Base-by-base conservation (phyloP, 2,888 invertebrate genomes). In the Agrotis puta region DNA sequence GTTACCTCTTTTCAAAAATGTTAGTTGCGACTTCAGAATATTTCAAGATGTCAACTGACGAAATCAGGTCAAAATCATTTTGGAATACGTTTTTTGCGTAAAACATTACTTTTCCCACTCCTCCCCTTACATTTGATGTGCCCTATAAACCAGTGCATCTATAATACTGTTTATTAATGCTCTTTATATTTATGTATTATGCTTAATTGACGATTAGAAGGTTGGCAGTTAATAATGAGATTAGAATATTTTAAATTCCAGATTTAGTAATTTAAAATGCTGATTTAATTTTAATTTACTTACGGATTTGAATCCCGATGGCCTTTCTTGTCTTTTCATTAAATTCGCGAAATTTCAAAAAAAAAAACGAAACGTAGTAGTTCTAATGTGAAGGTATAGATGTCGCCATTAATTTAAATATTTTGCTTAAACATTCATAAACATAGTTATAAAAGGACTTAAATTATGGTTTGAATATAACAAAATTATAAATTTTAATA, bases 71-170 rank as follows among this genome's bases (percentile, higher is more conserved):
- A n/a, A n/a, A 53, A 53, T 53, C 51, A 24, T 53, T 53, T 24
- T 24, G 9, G 16, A 24, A 53, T 18, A 16, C 54, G n/a, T n/a
- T n/a, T n/a, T 54, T 54, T 18, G n/a, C 16, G 11, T 33, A 9
- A n/a, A 14, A 58, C 6, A 2, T 39, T 64, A 6, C 22, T 54
- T 62, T 77, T 61, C 74, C 59, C 70, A 76, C 68, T 72, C 56
- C 18, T 57, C 53, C 71, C 20, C 64, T 69, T 64, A 48, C 24
- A 56, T 72, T 27, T 76, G 50, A 64, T 76, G 84, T 87, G 85
- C 84, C 85, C 84, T 57, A 81, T 75, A 80, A 86, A 86, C 84
- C 82, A 86, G 87, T 86, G 85, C 85, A 27, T 64, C 73, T 82
- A 78, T 66, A 61, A 45, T 56, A 85, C 58, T 78, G 73, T 82